Base-by-base conservation (phyloP, 2,888 invertebrate genomes). In the Lycaena phlaeas region DNA sequence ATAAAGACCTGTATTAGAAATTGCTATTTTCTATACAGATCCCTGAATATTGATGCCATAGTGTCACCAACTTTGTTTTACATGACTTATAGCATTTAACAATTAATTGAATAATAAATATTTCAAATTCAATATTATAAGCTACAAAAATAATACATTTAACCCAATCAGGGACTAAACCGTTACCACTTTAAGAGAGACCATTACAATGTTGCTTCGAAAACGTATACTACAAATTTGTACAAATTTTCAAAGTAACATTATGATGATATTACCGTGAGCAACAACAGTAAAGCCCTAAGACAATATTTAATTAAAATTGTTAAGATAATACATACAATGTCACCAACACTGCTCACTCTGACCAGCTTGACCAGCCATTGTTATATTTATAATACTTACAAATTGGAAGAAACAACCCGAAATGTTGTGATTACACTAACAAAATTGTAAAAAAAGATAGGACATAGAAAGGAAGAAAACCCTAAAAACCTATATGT, bases 311-410 rank as follows among this genome's bases (percentile, higher is more conserved):
- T 64, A 68, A 63, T 52, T 54, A 57, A 66, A 64, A 68, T 71
- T 67, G 65, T 61, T 67, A 64, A 61, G 57, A 65, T 68, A 68
- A 82, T 82, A 84, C 82, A 84, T 82, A 84, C 81, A 75, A 82
- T 63, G 64, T 74, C 78, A 79, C 76, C 78, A 63, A 61, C 76
- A 67, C 74, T 70, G 65, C 71, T 62, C 68, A 63, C 52, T 49
- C 48, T 64, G 69, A 63, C 61, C 31, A 40, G 31, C 40, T 40
- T 62, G 68, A 61, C 67, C 64, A 62, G 63, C 57, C 52, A 45
- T 48, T 48, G 41, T 46, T 44, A 39, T 25, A 43, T 41, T 38
- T 43, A 22, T 38, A 39, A 52, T 51, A 52, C 52, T 52, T 52
- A 52, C 52, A 79, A 77, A 70, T 66, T 64, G 68, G 69, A 59